Evolutionary conservation across 2,888 invertebrate genomes (phyloP).

Genomic region (Epinotia nisella): DNA sequence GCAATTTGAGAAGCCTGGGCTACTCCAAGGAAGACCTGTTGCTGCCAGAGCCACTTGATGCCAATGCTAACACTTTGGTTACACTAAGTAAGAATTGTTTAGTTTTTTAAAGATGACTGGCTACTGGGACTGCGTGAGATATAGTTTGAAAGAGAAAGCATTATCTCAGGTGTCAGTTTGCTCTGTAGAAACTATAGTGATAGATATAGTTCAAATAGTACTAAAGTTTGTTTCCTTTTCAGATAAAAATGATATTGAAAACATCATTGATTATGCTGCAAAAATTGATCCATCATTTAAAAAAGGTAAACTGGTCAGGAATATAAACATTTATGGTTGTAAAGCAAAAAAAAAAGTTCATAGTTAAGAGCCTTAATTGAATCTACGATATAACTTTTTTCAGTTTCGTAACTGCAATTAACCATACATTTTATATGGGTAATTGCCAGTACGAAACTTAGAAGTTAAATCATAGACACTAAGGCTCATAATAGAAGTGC

Average conservation of each 20-base stretch:
- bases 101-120: not conserved
- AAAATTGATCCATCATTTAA: constrained; percentile 60
- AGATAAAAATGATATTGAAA: constrained; percentile 63
- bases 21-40: constrained; percentile 61
- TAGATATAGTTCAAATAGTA: not conserved
- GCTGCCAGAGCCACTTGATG: constrained; percentile 66
- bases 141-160: too few relatives aligned
- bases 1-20: constrained; percentile 60
- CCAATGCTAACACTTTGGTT: constrained; percentile 58
- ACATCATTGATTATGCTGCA: constrained; percentile 66
- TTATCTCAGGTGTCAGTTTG: too few relatives aligned
- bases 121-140: too few relatives aligned
- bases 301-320: constrained; percentile 61
- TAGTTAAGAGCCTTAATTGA: too few relatives aligned
- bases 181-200: too few relatives aligned
- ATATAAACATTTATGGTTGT: not conserved
- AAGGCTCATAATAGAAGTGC: not conserved
- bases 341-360: too few relatives aligned
- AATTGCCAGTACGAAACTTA: too few relatives aligned
- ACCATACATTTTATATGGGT: too few relatives aligned
- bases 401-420: too few relatives aligned
- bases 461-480: too few relatives aligned
- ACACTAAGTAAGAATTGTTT: constrained; percentile 63
- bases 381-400: too few relatives aligned
- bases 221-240: constrained; percentile 48